Percentiles rank a stretch among this genome's conserved stretches.
Evolutionary conservation across 2,888 invertebrate species (phyloP).

Genomic region (Hemaris fuciformis): DNA sequence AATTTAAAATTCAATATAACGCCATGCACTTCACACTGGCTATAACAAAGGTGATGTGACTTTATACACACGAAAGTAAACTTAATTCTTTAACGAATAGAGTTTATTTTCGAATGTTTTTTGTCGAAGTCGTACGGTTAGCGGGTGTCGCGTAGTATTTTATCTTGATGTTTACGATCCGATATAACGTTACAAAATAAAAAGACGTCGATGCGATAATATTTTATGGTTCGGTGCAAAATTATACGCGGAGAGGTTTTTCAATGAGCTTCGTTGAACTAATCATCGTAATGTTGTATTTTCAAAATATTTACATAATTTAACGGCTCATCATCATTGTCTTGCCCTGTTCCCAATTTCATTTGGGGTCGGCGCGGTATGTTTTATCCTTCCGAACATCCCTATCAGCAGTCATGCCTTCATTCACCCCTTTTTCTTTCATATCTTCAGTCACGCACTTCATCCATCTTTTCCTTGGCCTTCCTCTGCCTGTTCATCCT

Average conservation of each 20-base stretch:
- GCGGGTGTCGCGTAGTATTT: constrained; percentile 34
- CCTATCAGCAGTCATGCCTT: too few species aligned
- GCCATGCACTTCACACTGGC: constrained; percentile 54
- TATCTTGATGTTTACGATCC: constrained; percentile 60
- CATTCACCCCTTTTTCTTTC: too few species aligned
- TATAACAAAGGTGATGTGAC: constrained; percentile 21
- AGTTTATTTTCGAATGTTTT: neutral
- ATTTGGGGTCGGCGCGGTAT: too few species aligned
- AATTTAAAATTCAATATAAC: constrained; percentile 59
- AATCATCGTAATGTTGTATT: too few species aligned
- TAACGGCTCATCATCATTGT: too few species aligned
- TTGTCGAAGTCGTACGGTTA: neutral
- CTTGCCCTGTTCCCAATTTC: too few species aligned
- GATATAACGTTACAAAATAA: constrained; percentile 59
- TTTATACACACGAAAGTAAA: neutral
- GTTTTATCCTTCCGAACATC: too few species aligned
- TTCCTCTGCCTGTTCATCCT: too few species aligned
- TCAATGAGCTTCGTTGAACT: too few species aligned
- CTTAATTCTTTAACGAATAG: constrained; percentile 14
- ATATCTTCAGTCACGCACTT: too few species aligned
- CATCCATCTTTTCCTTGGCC: too few species aligned
- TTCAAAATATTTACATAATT: too few species aligned
- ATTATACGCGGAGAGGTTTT: neutral
- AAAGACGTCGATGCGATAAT: constrained; percentile 39
- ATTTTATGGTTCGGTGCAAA: constrained; percentile 35